Evolutionary conservation across 2,888 invertebrate genomes (phyloP), one percentile per base, ranked within the genome.

Genomic region (Clivina fossor): DNA sequence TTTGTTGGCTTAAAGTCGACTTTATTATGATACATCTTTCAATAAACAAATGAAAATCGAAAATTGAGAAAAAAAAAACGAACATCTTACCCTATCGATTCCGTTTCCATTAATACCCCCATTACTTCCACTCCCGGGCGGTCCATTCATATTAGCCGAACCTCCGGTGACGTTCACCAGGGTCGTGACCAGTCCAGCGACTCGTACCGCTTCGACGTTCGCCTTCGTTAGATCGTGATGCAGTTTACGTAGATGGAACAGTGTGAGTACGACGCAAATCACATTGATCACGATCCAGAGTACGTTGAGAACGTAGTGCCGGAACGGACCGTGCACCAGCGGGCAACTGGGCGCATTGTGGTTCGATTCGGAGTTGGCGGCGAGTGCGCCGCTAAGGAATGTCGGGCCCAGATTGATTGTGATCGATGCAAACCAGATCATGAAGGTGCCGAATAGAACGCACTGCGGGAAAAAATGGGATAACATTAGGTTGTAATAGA

Each of bases 381-480:
- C 90, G 61, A 90, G 74, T 35, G 90, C 90, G 44, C 90, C 90
- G 68, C 84, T 88, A 67, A 91, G 78, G 75, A 91, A 90, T 26
- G 90, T 90, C 22, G 91, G 91, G 19, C 93, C 93, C 64, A 93
- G 81, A 76, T 93, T 92, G 72, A 93, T 89, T 47, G 92, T 90
- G 70, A 93, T 87, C 62, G 89, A 89, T 49, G 91, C 90, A 76
- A 93, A 93, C 93, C 93, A 93, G 69, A 93, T 92, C 86, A 93
- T 93, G 74, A 90, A 90, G 48, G 91, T 85, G 60, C 93, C 93
- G 74, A 93, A 93, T 43, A 91, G 80, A 59, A 93, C 90, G 74
- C 93, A 93, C 80, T 90, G 86, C 22, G n/a, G n/a, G n/a, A n/a
- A n/a, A n/a, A n/a, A n/a, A n/a, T n/a, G n/a, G n/a, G n/a, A n/a